These are phyloP conservation scores for Nezara viridula DNA, from an alignment of 2,888 invertebrate genomes.

Conservation along the genomic window DNA sequence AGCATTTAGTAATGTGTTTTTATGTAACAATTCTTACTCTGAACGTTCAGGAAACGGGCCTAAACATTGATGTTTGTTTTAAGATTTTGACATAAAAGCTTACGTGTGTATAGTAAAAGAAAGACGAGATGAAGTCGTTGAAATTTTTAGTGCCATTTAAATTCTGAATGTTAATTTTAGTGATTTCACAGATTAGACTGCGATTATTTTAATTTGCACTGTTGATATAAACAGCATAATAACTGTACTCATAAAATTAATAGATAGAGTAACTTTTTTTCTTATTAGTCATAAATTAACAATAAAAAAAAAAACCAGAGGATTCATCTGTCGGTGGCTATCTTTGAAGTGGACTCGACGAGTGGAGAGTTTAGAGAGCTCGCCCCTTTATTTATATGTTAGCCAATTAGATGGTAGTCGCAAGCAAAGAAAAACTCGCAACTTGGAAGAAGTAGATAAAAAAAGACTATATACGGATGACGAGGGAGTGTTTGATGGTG, in stretches of 20 bases:
- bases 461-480: constrained; percentile 39
- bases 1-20: too few species aligned
- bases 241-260: neutral
- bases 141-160: too few species aligned
- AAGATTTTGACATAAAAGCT: too few species aligned
- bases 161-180: too few species aligned
- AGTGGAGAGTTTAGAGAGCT: constrained; percentile 25
- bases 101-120: too few species aligned
- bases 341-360: constrained; percentile 31
- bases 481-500: constrained; percentile 31
- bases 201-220: neutral
- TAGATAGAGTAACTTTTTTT: neutral
- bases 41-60: too few species aligned
- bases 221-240: neutral
- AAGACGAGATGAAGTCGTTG: too few species aligned
- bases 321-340: neutral
- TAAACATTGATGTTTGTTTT: too few species aligned
- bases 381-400: constrained; percentile 37
- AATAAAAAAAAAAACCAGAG: neutral
- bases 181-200: neutral
- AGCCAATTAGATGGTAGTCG: constrained; percentile 32
- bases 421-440: constrained; percentile 25
- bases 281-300: neutral
- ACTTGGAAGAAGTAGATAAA: constrained; percentile 1
- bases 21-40: too few species aligned